phyloP scores from a whole-genome alignment of 2,797 vertebrate species.

The Smutsia temminckii region DNA sequence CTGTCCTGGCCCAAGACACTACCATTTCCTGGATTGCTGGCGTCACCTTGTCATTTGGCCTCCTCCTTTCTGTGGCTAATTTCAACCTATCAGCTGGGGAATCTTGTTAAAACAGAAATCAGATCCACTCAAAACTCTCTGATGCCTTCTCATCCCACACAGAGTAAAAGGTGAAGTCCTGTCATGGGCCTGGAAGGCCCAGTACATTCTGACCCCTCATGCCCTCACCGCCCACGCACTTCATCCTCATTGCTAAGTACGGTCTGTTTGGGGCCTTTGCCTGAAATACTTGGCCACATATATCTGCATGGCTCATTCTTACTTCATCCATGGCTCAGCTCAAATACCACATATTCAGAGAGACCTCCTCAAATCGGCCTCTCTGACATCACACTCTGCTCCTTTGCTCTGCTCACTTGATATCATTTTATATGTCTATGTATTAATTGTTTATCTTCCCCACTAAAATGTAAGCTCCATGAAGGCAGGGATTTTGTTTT shows the following conservation, averaged over 20 bases:
- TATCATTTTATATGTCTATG: neutral
- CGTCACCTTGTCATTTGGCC: neutral
- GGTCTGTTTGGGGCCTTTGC: neutral
- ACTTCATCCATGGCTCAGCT: neutral
- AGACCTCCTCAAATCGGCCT: accelerated
- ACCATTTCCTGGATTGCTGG: neutral
- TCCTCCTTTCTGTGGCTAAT: neutral
- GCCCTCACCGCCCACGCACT: neutral
- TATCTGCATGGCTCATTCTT: neutral
- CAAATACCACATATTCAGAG: neutral
- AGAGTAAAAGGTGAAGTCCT: neutral
- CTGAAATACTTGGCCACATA: neutral
- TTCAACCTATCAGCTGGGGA: neutral
- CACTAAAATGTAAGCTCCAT: neutral
- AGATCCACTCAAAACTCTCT: neutral
- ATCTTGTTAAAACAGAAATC: neutral
- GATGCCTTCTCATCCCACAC: neutral
- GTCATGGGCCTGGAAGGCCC: neutral
- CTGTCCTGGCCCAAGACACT: neutral
- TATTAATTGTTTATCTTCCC: neutral
- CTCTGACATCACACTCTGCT: too few relatives aligned
- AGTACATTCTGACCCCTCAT: too few relatives aligned
- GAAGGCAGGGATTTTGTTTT: neutral
- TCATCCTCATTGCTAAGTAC: neutral
- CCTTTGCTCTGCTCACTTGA: neutral